phyloP scores from a whole-genome alignment of 2,888 invertebrate species.

The Tortricodes alternella region DNA sequence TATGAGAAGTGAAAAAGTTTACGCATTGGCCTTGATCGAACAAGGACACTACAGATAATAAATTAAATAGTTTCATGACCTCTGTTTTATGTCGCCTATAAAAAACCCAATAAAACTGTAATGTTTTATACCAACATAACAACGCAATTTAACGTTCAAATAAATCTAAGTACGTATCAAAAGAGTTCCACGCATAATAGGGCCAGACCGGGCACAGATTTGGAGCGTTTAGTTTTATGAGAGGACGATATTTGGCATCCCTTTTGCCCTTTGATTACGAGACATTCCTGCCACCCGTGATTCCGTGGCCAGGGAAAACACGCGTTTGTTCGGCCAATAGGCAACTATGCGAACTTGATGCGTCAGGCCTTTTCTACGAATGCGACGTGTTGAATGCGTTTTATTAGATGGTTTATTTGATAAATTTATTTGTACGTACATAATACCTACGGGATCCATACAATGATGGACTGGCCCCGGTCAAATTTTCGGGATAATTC shows the following conservation, averaged over 20 bases:
- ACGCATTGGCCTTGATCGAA: no score
- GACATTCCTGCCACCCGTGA: constrained; percentile 1
- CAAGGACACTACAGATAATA: not conserved
- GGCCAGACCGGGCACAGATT: constrained; percentile 32
- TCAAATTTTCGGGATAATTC: no score
- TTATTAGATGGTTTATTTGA: not conserved
- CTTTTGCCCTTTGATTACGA: constrained; percentile 32
- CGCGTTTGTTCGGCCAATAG: not conserved
- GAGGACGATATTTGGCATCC: constrained; percentile 40
- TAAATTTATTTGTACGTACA: not conserved
- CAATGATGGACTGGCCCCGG: no score
- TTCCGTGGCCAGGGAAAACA: not conserved
- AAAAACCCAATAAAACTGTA: constrained; percentile 14
- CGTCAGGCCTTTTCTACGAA: not conserved
- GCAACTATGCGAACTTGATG: not conserved
- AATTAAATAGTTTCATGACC: not conserved
- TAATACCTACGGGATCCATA: no score
- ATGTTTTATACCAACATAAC: no score
- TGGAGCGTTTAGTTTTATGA: constrained; percentile 43
- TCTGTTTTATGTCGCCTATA: constrained; percentile 3
- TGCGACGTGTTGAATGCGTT: not conserved
- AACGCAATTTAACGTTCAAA: constrained; percentile 13
- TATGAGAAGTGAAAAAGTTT: no score
- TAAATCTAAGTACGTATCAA: constrained; percentile 26
- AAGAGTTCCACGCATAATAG: constrained; percentile 2